Percentiles rank a stretch among this genome's conserved stretches.
phyloP scores from a whole-genome alignment of 1,140 invertebrate species.

The Penaeus vannamei region DNA sequence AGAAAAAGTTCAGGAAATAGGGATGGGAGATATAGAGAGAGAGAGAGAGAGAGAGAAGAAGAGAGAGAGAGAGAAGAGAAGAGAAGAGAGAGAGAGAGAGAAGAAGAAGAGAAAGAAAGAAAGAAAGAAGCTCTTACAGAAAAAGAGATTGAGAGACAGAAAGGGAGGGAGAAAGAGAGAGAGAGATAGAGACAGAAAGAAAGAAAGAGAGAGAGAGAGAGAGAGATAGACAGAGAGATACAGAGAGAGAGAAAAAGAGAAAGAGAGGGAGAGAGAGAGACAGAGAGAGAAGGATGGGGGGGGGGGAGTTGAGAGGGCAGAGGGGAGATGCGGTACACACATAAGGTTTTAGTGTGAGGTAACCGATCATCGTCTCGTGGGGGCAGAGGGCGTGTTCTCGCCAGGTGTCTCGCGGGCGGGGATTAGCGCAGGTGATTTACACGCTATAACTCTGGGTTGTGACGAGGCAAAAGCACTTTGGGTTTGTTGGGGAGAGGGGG shows the following conservation, averaged over 20 bases:
- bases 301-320: neutral
- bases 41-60: constrained; percentile 40
- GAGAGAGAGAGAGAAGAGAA: neutral
- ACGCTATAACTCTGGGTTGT: too few relatives aligned
- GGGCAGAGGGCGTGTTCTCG: too few relatives aligned
- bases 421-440: too few relatives aligned
- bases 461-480: neutral
- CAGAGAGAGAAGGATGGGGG: neutral
- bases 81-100: neutral
- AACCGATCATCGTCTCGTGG: neutral
- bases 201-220: constrained; percentile 45
- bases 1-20: neutral
- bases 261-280: neutral
- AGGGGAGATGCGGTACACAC: neutral
- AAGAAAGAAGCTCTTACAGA: too few relatives aligned
- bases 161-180: neutral
- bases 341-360: neutral
- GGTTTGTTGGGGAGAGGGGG: neutral
- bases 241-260: constrained; percentile 41
- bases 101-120: neutral
- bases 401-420: too few relatives aligned
- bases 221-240: constrained; percentile 26
- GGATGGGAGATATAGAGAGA: constrained; percentile 2
- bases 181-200: constrained; percentile 27
- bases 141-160: too few relatives aligned